Conservation (phyloP, 2,113 vertebrate species). For the Platanista minor region DNA sequence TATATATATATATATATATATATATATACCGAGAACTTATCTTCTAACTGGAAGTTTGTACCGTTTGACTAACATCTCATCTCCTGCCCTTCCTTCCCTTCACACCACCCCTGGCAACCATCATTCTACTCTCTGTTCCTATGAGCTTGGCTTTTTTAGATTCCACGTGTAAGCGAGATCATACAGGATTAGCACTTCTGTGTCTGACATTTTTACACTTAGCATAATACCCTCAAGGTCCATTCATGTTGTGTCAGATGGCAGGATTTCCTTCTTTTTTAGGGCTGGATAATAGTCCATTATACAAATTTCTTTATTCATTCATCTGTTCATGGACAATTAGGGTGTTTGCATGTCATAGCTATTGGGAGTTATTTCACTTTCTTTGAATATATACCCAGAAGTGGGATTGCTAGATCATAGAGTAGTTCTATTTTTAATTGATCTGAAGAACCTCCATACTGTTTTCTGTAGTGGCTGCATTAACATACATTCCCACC, state of each 20-base stretch:
- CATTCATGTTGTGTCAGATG: background rate
- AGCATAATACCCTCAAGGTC: background rate
- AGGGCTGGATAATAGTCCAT: background rate
- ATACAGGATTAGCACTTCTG: background rate
- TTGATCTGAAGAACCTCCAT: background rate
- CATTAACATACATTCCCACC: background rate
- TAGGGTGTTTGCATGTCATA: background rate
- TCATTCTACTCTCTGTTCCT: background rate
- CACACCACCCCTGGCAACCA: background rate
- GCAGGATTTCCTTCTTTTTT: background rate
- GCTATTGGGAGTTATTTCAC: background rate
- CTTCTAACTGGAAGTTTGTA: background rate
- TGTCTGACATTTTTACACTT: background rate
- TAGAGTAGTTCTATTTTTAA: background rate
- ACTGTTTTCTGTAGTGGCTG: background rate
- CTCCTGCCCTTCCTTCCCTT: background rate
- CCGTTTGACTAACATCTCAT: no score
- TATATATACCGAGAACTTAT: no score
- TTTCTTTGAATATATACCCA: background rate
- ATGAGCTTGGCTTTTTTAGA: background rate
- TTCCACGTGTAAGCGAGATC: background rate
- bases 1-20: no score
- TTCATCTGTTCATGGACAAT: background rate
- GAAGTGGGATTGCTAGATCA: background rate
- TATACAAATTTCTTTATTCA: background rate